Evolutionary conservation across 2,888 invertebrate genomes (phyloP).

Genomic region (Eupsilia transversa): DNA sequence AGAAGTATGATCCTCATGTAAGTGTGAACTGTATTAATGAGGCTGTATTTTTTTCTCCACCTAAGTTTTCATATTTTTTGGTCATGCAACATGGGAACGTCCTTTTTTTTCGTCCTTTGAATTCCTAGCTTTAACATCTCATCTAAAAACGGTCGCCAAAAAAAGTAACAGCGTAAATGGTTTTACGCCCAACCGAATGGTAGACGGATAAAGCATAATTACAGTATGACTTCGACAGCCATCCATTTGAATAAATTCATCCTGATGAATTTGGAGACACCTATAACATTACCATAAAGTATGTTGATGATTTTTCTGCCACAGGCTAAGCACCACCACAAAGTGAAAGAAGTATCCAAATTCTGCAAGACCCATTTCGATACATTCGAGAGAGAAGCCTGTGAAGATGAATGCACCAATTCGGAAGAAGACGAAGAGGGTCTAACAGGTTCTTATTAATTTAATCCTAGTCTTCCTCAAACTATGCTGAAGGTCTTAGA

Average conservation of each 20-base stretch:
- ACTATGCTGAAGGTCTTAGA: not conserved
- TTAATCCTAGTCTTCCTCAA: not conserved
- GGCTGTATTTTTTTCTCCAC: not conserved
- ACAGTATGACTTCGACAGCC: not conserved
- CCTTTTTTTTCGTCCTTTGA: too few relatives aligned
- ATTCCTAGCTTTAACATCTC: not conserved
- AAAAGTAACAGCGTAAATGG: not conserved
- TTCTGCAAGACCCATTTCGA: constrained; percentile 80
- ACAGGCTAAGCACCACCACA: constrained; percentile 74
- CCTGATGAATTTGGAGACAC: not conserved
- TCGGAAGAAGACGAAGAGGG: constrained; percentile 60
- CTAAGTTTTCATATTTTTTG: not conserved
- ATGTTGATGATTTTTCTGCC: not conserved
- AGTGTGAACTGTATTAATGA: constrained; percentile 51
- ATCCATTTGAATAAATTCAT: not conserved
- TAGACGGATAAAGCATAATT: not conserved
- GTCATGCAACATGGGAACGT: not conserved
- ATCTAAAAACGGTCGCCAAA: too few relatives aligned
- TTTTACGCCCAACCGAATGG: not conserved
- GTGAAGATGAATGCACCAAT: constrained; percentile 78
- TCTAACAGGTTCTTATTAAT: constrained; percentile 38
- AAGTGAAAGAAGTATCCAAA: constrained; percentile 78
- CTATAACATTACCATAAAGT: not conserved
- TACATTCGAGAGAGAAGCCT: constrained; percentile 79
- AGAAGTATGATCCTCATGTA: constrained; percentile 84